These are phyloP conservation scores for Phyllotreta cruciferae DNA, from an alignment of 2,888 invertebrate species.

Conservation along the genomic window DNA sequence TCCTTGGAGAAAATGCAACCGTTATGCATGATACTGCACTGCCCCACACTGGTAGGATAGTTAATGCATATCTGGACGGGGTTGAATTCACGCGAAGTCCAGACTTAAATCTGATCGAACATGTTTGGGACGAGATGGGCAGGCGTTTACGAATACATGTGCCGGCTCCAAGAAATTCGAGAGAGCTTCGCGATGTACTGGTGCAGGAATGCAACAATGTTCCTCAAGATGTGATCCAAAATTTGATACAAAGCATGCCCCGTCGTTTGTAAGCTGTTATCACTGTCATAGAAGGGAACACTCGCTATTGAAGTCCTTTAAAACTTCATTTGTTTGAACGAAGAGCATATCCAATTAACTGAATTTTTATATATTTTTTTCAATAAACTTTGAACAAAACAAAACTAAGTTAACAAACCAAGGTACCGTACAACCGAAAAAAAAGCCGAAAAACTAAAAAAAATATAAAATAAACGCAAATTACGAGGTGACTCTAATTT, in stretches of 20 bases:
- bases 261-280: slow-evolving; percentile 26
- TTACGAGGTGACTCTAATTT: not conserved
- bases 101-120: slow-evolving; percentile 23
- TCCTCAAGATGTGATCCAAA: slow-evolving; percentile 28
- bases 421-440: slow-evolving; percentile 1
- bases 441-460: not conserved
- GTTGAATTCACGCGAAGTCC: slow-evolving; percentile 14
- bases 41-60: slow-evolving; percentile 17
- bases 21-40: slow-evolving; percentile 6
- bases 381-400: slow-evolving; percentile 1
- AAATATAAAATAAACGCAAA: too few relatives aligned
- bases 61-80: slow-evolving; percentile 19
- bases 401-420: not conserved
- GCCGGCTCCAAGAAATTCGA: slow-evolving; percentile 23
- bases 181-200: slow-evolving; percentile 26
- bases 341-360: not conserved
- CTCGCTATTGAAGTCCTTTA: slow-evolving; percentile 12
- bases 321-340: slow-evolving; percentile 3
- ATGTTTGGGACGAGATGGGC: slow-evolving; percentile 27
- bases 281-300: slow-evolving; percentile 19
- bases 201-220: slow-evolving; percentile 30
- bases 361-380: not conserved
- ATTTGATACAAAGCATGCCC: slow-evolving; percentile 26
- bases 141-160: slow-evolving; percentile 25
- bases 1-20: too few relatives aligned